A percentile compares a stretch with the other conserved stretches of the same genome.
phyloP scores from a whole-genome alignment of 92 coral and sea anemone species.

The Epizoanthus rinbou region DNA sequence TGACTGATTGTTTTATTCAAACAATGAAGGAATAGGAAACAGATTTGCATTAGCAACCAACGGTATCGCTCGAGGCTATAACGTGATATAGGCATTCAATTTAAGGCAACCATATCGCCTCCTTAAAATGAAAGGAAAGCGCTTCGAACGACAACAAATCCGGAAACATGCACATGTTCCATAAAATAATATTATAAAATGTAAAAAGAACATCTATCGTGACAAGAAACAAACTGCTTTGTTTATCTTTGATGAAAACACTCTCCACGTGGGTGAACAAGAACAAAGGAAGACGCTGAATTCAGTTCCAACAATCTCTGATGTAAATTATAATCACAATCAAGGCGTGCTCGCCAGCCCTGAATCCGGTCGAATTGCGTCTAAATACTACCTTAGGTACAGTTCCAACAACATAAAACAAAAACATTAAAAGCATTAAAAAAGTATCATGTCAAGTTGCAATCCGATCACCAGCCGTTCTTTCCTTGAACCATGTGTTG shows the following conservation, averaged over 20 bases:
- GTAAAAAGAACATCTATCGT: neutral
- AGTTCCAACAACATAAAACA: neutral
- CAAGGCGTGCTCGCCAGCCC: no score
- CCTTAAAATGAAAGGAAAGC: no score
- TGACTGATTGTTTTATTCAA: no score
- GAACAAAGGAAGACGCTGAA: neutral
- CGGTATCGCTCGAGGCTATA: no score
- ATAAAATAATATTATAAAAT: neutral
- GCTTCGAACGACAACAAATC: no score
- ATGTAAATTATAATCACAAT: no score
- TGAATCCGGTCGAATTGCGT: no score
- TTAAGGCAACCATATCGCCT: no score
- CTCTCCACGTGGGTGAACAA: slow-evolving; percentile 28
- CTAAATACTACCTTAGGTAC: neutral
- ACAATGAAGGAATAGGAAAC: no score
- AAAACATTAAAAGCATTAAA: neutral
- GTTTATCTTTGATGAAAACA: slow-evolving; percentile 5
- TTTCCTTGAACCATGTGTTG: slow-evolving; percentile 99
- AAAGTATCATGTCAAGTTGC: neutral
- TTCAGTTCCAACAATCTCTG: no score
- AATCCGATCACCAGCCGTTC: slow-evolving; percentile 70
- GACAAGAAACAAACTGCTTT: slow-evolving; percentile 6
- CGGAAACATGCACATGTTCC: neutral
- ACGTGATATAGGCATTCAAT: no score
- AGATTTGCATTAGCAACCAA: no score